These are phyloP conservation scores for Drepanosiphum platanoidis DNA, from an alignment of 2,888 invertebrate species.

Conservation along the genomic window DNA sequence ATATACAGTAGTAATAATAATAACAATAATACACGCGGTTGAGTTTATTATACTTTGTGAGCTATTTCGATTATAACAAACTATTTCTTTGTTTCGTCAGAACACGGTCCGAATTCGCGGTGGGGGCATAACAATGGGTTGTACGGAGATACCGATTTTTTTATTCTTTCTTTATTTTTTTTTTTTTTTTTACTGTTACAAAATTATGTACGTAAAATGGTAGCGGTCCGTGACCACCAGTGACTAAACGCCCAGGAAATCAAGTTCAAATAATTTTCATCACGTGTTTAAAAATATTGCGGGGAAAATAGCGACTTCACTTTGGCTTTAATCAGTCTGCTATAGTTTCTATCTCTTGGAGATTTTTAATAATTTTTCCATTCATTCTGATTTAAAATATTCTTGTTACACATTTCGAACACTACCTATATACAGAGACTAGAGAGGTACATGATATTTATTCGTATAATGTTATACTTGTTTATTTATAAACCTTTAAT, in stretches of 20 bases:
- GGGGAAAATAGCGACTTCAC: background rate
- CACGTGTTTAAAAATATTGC: background rate
- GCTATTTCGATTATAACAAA: slow-evolving; percentile 58
- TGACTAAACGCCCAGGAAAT: slow-evolving; percentile 53
- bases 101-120: slow-evolving; percentile 22
- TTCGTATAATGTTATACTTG: background rate
- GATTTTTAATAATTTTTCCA: no score
- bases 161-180: slow-evolving; percentile 51
- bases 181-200: slow-evolving; percentile 49
- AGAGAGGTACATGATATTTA: background rate
- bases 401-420: background rate
- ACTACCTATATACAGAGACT: no score
- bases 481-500: background rate
- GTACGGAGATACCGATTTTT: slow-evolving; percentile 54
- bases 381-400: background rate
- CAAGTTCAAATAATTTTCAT: slow-evolving; percentile 48
- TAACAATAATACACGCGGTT: slow-evolving; percentile 33
- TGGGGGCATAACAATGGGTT: slow-evolving; percentile 60
- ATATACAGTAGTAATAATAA: slow-evolving; percentile 48
- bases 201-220: slow-evolving; percentile 58
- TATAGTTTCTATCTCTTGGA: background rate
- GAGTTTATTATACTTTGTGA: slow-evolving; percentile 55
- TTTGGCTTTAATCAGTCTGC: background rate
- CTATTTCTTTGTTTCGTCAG: slow-evolving; percentile 60
- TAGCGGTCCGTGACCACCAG: slow-evolving; percentile 57